phyloP scores from a whole-genome alignment of 2,888 invertebrate genomes.

The Lepidonotus clava region DNA sequence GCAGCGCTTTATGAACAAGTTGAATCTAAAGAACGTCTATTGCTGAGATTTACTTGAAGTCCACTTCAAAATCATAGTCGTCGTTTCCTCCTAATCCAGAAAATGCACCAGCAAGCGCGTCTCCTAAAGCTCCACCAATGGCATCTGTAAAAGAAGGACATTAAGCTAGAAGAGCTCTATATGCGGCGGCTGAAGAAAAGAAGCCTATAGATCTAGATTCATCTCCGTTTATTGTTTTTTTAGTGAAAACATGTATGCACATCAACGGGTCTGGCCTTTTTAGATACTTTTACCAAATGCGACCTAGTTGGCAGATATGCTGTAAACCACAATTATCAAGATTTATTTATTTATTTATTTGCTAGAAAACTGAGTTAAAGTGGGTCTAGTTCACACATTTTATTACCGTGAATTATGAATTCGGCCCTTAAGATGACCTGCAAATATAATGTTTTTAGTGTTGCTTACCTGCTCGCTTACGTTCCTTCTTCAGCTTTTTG shows the following conservation, averaged over 20 bases:
- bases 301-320: neutral
- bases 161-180: neutral
- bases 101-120: conserved; percentile 25
- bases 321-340: neutral
- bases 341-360: neutral
- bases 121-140: neutral
- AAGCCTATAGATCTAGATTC: too few species aligned
- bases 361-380: neutral
- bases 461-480: conserved; percentile 35
- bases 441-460: neutral
- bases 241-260: too few species aligned
- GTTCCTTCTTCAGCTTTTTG: conserved; percentile 35
- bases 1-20: too few species aligned
- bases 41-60: conserved; percentile 4
- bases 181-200: neutral
- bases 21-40: too few species aligned
- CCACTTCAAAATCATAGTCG: conserved; percentile 31
- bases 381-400: neutral
- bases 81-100: conserved; percentile 11
- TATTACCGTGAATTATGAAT: neutral
- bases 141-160: conserved; percentile 13
- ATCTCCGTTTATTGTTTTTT: too few species aligned
- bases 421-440: neutral
- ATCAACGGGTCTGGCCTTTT: too few species aligned
- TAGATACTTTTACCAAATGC: too few species aligned